These are phyloP conservation scores for Accipiter virgatus DNA, from an alignment of 2,113 vertebrate species.

Conservation along the genomic window DNA sequence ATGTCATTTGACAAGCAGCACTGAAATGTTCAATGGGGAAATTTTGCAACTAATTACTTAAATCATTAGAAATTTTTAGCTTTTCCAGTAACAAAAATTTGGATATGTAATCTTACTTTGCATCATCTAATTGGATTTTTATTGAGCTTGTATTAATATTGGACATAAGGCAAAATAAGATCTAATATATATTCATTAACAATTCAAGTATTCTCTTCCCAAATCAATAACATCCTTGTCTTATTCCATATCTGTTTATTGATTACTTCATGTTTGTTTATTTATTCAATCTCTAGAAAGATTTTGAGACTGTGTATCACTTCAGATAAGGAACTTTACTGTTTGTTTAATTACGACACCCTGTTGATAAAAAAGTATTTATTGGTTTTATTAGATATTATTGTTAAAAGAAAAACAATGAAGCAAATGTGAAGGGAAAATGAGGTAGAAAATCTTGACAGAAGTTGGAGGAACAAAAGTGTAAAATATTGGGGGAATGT, in stretches of 20 bases:
- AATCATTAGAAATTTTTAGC: background rate
- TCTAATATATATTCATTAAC: background rate
- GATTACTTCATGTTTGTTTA: background rate
- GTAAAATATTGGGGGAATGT: background rate
- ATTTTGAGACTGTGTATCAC: background rate
- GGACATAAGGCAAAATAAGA: background rate
- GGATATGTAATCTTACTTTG: background rate
- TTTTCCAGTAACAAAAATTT: background rate
- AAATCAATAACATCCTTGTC: background rate
- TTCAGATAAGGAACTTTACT: background rate
- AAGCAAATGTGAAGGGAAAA: background rate
- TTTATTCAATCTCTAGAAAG: background rate
- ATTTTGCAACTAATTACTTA: slow-evolving; percentile 22
- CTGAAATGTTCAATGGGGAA: slow-evolving; percentile 34
- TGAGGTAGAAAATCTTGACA: background rate
- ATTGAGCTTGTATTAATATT: background rate
- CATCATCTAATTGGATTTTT: background rate
- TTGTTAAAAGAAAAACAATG: background rate
- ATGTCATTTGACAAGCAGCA: slow-evolving; percentile 38
- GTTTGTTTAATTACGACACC: background rate
- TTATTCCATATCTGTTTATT: background rate
- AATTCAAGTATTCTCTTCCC: background rate
- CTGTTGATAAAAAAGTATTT: background rate
- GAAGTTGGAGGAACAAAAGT: background rate
- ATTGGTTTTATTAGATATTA: background rate